A percentile compares a stretch with the other conserved stretches of the same genome.
phyloP scores from a whole-genome alignment of 1,140 invertebrate species.

The Drosophila melanica region DNA sequence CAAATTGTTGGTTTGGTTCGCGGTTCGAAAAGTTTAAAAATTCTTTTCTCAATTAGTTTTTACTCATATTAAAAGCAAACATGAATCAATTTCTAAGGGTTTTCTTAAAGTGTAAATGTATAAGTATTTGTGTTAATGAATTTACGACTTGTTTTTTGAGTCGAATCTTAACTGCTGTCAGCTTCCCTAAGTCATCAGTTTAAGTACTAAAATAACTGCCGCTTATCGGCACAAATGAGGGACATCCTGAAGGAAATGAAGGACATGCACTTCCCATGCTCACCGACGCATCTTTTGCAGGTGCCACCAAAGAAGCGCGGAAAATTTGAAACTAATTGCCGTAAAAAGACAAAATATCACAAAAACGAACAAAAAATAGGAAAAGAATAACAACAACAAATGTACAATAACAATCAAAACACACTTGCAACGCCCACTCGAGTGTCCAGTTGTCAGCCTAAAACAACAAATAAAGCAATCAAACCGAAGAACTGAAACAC shows the following conservation, averaged over 20 bases:
- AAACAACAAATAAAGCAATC: conserved; percentile 83
- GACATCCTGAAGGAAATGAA: conserved; percentile 64
- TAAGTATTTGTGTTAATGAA: not conserved
- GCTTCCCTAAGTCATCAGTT: conserved; percentile 6
- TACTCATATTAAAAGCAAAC: too few species aligned
- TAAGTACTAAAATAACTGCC: conserved; percentile 17
- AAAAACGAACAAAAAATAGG: conserved; percentile 4
- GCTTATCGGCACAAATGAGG: conserved; percentile 45
- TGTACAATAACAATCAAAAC: conserved; percentile 69
- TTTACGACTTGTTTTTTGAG: not conserved
- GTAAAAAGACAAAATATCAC: conserved; percentile 5
- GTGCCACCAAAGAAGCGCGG: conserved; percentile 75
- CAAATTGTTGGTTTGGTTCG: too few species aligned
- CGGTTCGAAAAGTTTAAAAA: too few species aligned
- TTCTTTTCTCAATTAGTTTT: too few species aligned
- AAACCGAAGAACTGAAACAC: conserved; percentile 44
- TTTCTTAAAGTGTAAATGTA: too few species aligned
- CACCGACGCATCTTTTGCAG: conserved; percentile 8
- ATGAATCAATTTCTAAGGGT: too few species aligned
- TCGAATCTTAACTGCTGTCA: conserved; percentile 6
- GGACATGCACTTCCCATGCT: conserved; percentile 49
- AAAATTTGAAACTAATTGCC: conserved; percentile 69
- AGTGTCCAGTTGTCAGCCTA: conserved; percentile 55
- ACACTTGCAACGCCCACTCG: conserved; percentile 73
- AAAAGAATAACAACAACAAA: conserved; percentile 28